A percentile compares a stretch with the other conserved stretches of the same genome.
Conservation (phyloP, 2,888 invertebrate genomes). For the Eulithis testata region DNA sequence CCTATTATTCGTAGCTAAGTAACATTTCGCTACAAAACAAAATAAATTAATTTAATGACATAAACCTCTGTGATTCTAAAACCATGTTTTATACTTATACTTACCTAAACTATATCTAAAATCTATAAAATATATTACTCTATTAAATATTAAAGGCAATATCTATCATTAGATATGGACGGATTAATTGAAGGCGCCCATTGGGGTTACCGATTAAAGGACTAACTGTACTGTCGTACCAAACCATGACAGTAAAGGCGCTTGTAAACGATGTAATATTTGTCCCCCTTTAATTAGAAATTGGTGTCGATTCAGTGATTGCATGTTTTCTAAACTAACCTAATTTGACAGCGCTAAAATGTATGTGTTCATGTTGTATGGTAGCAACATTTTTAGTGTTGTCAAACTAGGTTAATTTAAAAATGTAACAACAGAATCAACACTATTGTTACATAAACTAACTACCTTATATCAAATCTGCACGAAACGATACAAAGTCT, state of each 20-base stretch:
- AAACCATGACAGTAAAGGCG: neutral
- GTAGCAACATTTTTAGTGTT: no score
- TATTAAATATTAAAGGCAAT: constrained; percentile 85
- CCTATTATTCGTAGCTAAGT: constrained; percentile 16
- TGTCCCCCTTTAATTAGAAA: no score
- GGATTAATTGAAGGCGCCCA: constrained; percentile 84
- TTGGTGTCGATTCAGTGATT: no score
- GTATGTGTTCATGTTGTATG: no score
- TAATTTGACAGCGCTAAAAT: no score
- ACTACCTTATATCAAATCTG: neutral
- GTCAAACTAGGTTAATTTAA: no score
- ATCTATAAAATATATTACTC: constrained; percentile 84
- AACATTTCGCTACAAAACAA: constrained; percentile 46
- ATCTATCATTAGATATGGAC: constrained; percentile 83
- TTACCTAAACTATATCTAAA: constrained; percentile 73
- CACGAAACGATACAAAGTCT: neutral
- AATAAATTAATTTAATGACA: constrained; percentile 64
- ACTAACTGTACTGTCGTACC: neutral
- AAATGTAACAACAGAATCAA: no score
- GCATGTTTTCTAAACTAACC: no score
- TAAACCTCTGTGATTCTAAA: constrained; percentile 75
- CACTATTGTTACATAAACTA: no score
- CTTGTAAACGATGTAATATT: no score
- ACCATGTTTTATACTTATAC: constrained; percentile 66
- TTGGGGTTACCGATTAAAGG: constrained; percentile 76